Evolutionary conservation across 2,113 vertebrate genomes (phyloP), one percentile per base, ranked within the genome.

Genomic region (Nanger granti): DNA sequence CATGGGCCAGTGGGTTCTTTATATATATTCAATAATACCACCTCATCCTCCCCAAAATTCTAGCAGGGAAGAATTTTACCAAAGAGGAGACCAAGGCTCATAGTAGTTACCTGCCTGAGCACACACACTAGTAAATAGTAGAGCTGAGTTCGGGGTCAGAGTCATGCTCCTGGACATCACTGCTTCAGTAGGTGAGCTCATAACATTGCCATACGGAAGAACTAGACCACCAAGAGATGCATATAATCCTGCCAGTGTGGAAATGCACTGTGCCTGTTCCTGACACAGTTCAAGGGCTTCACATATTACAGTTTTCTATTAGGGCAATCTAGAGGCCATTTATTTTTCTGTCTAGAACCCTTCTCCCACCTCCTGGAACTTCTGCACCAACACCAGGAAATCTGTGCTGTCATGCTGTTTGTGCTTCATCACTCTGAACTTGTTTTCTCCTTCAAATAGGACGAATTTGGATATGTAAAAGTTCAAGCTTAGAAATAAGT

Each of bases 401-500:
- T 57, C 13, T 0, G 2, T 44, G 49, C 14, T 29, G 26, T 7
- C 29, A 0, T 49, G 15, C 44, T 57, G 64, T 93, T 66, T 89
- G 18, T 59, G 18, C 5, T 62, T 73, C 7, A 18, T 79, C 47
- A 84, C 24, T 8, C 37, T 52, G 5, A 92, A 92, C 13, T 79
- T 92, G 28, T 83, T 29, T 34, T 96, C 80, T 60, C 59, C 80
- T 92, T 95, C 55, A 57, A 22, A 87, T 0, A 44, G 49, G 83
- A 89, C 4, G 44, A 94, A 80, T 80, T 52, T 37, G 66, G 55
- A 7, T 52, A 84, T 34, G 84, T 80, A 84, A 69, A 91, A 93
- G 49, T 55, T 92, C 24, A 91, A 86, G 69, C 47, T 91, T 91
- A 83, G 82, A 93, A 93, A 55, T 87, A 95, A 97, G 54, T 89